Conservation (phyloP, 2,888 invertebrate genomes). For the Luffia ferchaultella region DNA sequence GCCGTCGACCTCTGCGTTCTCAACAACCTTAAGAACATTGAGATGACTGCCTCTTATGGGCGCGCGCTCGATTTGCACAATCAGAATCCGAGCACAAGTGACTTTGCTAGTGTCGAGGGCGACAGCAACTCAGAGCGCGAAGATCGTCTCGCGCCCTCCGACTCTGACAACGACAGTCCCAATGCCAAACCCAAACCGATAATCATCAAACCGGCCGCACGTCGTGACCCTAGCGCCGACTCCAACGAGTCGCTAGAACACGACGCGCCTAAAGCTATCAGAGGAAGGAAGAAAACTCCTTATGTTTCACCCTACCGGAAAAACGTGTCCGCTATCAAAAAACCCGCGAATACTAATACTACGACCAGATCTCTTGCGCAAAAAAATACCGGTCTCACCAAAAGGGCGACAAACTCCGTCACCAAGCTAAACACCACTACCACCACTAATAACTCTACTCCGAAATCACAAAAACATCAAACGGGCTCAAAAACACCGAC, state of each 20-base stretch:
- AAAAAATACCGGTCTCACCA: neutral
- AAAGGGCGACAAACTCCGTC: constrained; percentile 14
- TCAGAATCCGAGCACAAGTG: constrained; percentile 40
- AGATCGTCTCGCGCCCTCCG: constrained; percentile 54
- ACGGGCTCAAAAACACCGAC: constrained; percentile 36
- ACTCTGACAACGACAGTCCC: constrained; percentile 45
- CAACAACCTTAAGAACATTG: constrained; percentile 55
- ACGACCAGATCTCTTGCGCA: constrained; percentile 1
- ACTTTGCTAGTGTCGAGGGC: constrained; percentile 61
- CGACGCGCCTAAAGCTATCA: constrained; percentile 62
- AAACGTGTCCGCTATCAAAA: constrained; percentile 35
- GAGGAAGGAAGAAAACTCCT: constrained; percentile 74
- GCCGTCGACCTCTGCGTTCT: constrained; percentile 52
- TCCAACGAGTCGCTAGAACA: constrained; percentile 51
- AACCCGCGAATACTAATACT: constrained; percentile 25
- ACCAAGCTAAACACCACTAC: constrained; percentile 24
- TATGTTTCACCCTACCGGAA: constrained; percentile 70
- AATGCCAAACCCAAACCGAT: constrained; percentile 56
- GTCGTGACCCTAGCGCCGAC: constrained; percentile 47
- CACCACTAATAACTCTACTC: no score
- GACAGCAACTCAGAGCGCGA: constrained; percentile 61
- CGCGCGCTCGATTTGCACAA: constrained; percentile 26
- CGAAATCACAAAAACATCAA: constrained; percentile 30
- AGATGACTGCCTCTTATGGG: constrained; percentile 44
- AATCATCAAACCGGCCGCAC: constrained; percentile 60